These are phyloP conservation scores for Lampropteryx suffumata DNA, from an alignment of 2,888 invertebrate species.

Conservation along the genomic window DNA sequence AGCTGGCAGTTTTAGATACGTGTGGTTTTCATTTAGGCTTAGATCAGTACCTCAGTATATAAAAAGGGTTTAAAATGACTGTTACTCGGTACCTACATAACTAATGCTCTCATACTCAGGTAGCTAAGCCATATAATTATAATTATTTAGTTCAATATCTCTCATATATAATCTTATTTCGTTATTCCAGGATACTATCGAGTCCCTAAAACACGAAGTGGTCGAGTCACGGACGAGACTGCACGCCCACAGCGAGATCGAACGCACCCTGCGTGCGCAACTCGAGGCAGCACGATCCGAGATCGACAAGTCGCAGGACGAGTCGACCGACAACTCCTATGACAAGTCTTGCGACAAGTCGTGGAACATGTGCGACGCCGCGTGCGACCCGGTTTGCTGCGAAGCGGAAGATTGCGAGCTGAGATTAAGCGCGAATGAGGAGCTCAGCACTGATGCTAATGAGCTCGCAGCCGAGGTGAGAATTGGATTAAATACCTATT, in stretches of 20 bases:
- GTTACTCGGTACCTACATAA: no score
- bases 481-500: slow-evolving; percentile 24
- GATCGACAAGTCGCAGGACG: slow-evolving; percentile 38
- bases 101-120: no score
- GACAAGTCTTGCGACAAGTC: slow-evolving; percentile 49
- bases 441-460: slow-evolving; percentile 72
- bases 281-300: slow-evolving; percentile 72
- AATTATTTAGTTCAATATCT: no score
- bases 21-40: no score
- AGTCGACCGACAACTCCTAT: slow-evolving; percentile 29
- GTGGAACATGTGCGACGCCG: slow-evolving; percentile 66
- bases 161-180: background rate
- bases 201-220: slow-evolving; percentile 74
- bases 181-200: slow-evolving; percentile 69
- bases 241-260: slow-evolving; percentile 74
- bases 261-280: slow-evolving; percentile 73
- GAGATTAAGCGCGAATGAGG: slow-evolving; percentile 65
- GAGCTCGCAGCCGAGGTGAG: slow-evolving; percentile 75
- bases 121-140: no score
- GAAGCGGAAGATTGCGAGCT: slow-evolving; percentile 65
- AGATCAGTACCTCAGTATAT: no score
- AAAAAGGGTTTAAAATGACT: no score
- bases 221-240: slow-evolving; percentile 71
- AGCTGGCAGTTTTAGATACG: no score
- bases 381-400: slow-evolving; percentile 72